Evolutionary conservation across 2,797 vertebrate species (phyloP).

Genomic region (Acropternis orthonyx): DNA sequence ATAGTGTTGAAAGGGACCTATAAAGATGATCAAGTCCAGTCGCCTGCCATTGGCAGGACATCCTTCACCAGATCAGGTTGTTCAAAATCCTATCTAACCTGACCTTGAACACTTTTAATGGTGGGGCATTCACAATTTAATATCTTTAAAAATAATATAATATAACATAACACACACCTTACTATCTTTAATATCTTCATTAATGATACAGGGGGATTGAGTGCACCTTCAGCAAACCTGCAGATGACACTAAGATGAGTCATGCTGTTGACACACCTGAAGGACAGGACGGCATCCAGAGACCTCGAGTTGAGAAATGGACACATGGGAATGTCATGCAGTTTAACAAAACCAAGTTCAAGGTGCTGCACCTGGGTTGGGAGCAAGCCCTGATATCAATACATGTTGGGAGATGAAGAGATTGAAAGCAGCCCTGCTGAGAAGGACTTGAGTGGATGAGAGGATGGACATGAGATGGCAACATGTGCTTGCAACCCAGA

Average conservation of each 20-base stretch:
- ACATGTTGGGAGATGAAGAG: neutral
- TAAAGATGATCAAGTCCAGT: neutral
- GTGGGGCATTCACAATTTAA: neutral
- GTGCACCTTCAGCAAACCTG: neutral
- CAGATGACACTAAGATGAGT: neutral
- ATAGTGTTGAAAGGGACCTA: neutral
- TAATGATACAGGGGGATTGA: fast-evolving
- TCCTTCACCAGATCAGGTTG: neutral
- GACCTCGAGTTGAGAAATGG: neutral
- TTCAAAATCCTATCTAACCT: neutral
- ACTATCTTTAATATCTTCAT: neutral
- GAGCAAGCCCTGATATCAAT: fast-evolving
- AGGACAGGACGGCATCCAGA: neutral
- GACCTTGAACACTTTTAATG: neutral
- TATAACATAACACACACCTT: neutral
- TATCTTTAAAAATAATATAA: neutral
- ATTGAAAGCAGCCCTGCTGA: neutral
- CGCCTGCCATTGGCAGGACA: neutral
- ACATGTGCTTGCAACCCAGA: fast-evolving
- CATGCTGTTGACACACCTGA: neutral
- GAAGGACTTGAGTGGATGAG: neutral
- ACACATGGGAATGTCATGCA: neutral
- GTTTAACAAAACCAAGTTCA: neutral
- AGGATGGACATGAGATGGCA: neutral
- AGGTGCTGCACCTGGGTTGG: neutral